Evolutionary conservation across 2,797 vertebrate species (phyloP).

Genomic region (Pangasius djambal): DNA sequence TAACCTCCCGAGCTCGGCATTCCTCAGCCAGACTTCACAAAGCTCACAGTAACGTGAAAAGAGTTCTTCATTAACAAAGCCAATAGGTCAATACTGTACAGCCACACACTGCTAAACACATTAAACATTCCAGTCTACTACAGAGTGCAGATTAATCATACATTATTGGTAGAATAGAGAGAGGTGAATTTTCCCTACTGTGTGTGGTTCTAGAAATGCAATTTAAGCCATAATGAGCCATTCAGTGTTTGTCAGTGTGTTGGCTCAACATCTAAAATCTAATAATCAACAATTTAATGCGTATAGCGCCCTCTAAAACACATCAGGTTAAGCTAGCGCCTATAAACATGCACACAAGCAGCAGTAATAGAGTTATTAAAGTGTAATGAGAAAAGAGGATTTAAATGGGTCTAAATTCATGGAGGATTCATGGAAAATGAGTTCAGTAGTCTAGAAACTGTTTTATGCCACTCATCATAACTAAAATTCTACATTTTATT

Average conservation of each 20-base stretch:
- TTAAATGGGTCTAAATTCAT: background rate
- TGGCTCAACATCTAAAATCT: no score
- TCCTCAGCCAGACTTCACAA: conserved; percentile 69
- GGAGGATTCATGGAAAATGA: background rate
- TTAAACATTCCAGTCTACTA: background rate
- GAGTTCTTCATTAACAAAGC: conserved; percentile 16
- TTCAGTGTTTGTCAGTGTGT: background rate
- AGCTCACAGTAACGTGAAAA: conserved; percentile 45
- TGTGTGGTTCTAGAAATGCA: background rate
- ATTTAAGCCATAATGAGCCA: background rate
- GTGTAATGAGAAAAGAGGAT: background rate
- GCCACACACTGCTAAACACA: background rate
- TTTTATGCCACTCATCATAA: background rate
- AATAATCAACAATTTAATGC: background rate
- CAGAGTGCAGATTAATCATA: background rate
- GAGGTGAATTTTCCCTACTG: no score
- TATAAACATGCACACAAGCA: background rate
- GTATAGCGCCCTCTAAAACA: no score
- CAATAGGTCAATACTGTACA: background rate
- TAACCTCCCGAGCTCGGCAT: conserved; percentile 67
- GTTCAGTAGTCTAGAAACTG: background rate
- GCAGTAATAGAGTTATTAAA: background rate
- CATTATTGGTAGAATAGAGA: background rate
- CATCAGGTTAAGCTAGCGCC: background rate
- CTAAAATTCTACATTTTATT: background rate